A percentile compares a stretch with the other conserved stretches of the same genome.
Evolutionary conservation across 2,113 vertebrate genomes (phyloP).

Genomic region (Micromys minutus): DNA sequence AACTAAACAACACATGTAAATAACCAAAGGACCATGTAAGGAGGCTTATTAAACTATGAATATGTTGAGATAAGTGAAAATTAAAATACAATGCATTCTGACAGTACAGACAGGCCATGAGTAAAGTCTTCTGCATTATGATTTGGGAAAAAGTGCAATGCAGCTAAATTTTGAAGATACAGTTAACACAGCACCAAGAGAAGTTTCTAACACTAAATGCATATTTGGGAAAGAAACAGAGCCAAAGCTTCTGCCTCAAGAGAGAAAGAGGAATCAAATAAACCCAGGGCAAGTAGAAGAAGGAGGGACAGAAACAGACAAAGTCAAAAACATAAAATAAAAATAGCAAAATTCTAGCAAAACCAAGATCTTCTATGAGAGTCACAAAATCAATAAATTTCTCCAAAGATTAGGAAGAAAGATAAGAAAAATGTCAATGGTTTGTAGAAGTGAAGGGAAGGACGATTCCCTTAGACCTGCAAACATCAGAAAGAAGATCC

Average conservation of each 20-base stretch:
- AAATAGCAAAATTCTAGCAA: not conserved
- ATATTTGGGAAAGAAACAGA: not conserved
- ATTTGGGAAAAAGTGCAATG: not conserved
- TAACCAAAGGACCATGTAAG: not conserved
- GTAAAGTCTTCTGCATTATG: too few species aligned
- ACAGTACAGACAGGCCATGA: too few species aligned
- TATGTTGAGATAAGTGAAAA: not conserved
- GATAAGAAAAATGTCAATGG: not conserved
- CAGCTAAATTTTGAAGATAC: not conserved
- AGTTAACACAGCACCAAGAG: not conserved
- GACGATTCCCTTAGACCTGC: not conserved
- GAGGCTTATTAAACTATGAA: not conserved
- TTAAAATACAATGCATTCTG: not conserved
- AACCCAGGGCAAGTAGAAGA: not conserved
- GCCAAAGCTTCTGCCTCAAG: not conserved
- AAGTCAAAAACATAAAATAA: not conserved
- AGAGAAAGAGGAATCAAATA: not conserved
- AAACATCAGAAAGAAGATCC: not conserved
- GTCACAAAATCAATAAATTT: not conserved
- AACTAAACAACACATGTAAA: not conserved
- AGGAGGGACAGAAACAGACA: not conserved
- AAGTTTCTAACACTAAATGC: not conserved
- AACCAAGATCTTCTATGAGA: not conserved
- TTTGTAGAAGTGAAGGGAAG: not conserved
- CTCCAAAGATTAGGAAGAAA: not conserved